Evolutionary conservation across 2,888 invertebrate species (phyloP).

Genomic region (Platerodrilus igneus): DNA sequence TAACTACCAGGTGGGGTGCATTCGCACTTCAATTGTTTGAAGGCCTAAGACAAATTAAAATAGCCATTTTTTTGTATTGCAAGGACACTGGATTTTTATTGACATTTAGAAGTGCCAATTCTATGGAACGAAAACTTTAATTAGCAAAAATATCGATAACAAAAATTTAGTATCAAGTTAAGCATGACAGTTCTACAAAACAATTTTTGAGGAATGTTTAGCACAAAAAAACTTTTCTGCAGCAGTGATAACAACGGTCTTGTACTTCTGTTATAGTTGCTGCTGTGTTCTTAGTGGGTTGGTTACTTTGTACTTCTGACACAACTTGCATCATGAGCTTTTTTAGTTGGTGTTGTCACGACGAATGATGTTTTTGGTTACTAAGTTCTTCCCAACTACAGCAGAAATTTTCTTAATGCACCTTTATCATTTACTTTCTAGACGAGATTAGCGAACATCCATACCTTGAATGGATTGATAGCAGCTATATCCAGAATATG

Average conservation of each 20-base stretch:
- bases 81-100: too few species aligned
- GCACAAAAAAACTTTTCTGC: conserved; percentile 4
- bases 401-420: conserved; percentile 1
- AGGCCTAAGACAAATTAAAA: too few species aligned
- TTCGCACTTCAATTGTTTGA: too few species aligned
- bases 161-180: too few species aligned
- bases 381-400: too few species aligned
- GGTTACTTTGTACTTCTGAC: conserved; percentile 2
- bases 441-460: conserved; percentile 6
- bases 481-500: conserved; percentile 13
- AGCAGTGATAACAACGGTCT: neutral
- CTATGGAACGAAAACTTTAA: too few species aligned
- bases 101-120: too few species aligned
- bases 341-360: conserved; percentile 8
- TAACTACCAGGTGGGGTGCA: too few species aligned
- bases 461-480: conserved; percentile 9
- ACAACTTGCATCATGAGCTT: conserved; percentile 1
- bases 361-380: conserved; percentile 4
- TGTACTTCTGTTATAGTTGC: neutral
- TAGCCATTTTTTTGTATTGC: too few species aligned
- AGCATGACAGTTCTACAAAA: too few species aligned
- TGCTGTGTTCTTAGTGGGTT: neutral
- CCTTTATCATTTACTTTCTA: neutral
- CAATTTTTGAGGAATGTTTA: conserved; percentile 1
- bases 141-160: too few species aligned